Base-by-base conservation (phyloP, 2,113 vertebrate genomes). In the Meleagris gallopavo region DNA sequence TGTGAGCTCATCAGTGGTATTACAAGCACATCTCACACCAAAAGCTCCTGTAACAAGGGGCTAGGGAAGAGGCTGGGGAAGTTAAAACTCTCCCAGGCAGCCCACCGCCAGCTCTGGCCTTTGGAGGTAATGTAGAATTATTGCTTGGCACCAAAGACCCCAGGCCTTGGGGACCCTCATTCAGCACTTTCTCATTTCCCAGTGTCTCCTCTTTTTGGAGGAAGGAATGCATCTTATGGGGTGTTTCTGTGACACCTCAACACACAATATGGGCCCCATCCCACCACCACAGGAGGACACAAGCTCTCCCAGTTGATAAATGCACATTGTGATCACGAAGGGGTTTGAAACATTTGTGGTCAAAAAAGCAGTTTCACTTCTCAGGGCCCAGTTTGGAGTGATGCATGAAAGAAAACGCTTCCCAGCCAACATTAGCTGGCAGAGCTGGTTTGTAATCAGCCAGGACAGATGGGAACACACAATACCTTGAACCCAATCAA, bases 401-500 rank as follows among this genome's bases (percentile, higher is more conserved):
- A 48, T 40, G 77, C 84, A 67, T 17, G 69, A 91, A 83, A 83
- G 60, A 27, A 80, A 87, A 94, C 46, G 48, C 58, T 94, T 96
- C 88, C 94, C 71, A 96, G 93, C 89, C 95, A 95, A 90, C 50
- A 60, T 83, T 71, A 93, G 79, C 96, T 97, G 93, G 90, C 82
- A 95, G 92, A 89, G 69, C 55, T 93, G 76, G 94, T 80, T 95
- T 3, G 4, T 90, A 95, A 95, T 96, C 93, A 96, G 92, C 74
- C 93, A 92, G 87, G 82, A 94, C 83, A 96, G 89, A 96, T 83
- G 77, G 86, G 88, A 93, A 88, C 88, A 92, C 86, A 95, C 46
- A 88, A 88, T 96, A 74, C 84, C 96, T 97, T 97, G 58, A 89
- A 96, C 94, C 83, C 94, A 95, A 94, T 95, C 95, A 95, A 82